A percentile compares a stretch with the other conserved stretches of the same genome.
Conservation (phyloP, 2,888 invertebrate genomes). For the Argyresthia albistria region DNA sequence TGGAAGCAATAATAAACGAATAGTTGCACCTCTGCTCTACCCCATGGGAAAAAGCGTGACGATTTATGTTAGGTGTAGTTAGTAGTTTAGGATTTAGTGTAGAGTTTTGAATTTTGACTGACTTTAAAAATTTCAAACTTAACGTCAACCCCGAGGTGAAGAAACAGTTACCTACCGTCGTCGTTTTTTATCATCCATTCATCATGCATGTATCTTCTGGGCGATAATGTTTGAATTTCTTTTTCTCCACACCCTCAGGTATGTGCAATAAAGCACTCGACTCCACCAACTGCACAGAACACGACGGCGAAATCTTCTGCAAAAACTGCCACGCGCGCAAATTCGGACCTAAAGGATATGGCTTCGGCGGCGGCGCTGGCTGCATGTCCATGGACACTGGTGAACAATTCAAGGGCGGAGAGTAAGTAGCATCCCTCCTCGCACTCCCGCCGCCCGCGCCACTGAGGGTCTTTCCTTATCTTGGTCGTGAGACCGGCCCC, state of each 20-base stretch:
- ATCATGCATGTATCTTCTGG: too few species aligned
- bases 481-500: slow-evolving; percentile 57
- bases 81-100: too few species aligned
- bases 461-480: slow-evolving; percentile 73
- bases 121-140: too few species aligned
- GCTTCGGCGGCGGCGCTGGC: slow-evolving; percentile 98
- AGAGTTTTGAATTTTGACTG: too few species aligned
- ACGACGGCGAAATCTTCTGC: slow-evolving; percentile 97
- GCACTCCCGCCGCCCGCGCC: slow-evolving; percentile 67
- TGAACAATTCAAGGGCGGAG: slow-evolving; percentile 86
- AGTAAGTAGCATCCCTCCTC: slow-evolving; percentile 77
- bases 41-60: too few species aligned
- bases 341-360: slow-evolving; percentile 98
- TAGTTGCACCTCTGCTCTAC: too few species aligned
- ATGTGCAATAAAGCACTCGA: slow-evolving; percentile 98
- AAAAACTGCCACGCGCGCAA: slow-evolving; percentile 98
- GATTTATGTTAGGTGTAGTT: too few species aligned
- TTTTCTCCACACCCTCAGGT: slow-evolving; percentile 65
- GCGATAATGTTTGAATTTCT: too few species aligned
- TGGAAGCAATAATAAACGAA: too few species aligned
- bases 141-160: too few species aligned
- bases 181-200: too few species aligned
- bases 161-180: too few species aligned
- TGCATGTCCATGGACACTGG: slow-evolving; percentile 97
- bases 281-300: slow-evolving; percentile 98